These are phyloP conservation scores for Yponomeuta evonymella DNA, from an alignment of 2,888 invertebrate genomes.

Conservation along the genomic window DNA sequence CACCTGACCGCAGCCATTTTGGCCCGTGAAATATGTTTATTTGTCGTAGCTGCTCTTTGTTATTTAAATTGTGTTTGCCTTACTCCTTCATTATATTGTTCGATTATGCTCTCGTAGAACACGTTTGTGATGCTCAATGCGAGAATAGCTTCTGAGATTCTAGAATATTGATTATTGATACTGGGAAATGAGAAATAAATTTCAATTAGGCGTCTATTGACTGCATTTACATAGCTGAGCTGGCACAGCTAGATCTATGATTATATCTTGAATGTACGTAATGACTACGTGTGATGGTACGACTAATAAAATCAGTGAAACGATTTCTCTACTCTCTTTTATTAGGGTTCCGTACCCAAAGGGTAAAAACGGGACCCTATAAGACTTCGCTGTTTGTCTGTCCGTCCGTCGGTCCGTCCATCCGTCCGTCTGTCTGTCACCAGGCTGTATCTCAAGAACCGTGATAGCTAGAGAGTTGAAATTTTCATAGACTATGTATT, in stretches of 20 bases:
- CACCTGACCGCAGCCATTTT: slow-evolving; percentile 76
- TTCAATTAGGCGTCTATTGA: slow-evolving; percentile 72
- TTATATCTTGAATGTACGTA: slow-evolving; percentile 53
- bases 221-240: slow-evolving; percentile 31
- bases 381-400: no score
- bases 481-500: no score
- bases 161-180: slow-evolving; percentile 75
- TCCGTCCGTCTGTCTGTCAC: no score
- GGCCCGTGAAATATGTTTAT: slow-evolving; percentile 76
- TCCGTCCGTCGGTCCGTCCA: no score
- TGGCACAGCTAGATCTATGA: slow-evolving; percentile 58
- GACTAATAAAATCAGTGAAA: slow-evolving; percentile 44
- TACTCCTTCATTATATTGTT: slow-evolving; percentile 75
- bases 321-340: slow-evolving; percentile 36
- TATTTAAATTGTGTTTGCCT: slow-evolving; percentile 76
- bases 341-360: no score
- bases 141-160: slow-evolving; percentile 68
- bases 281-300: slow-evolving; percentile 33
- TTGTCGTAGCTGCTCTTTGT: slow-evolving; percentile 73
- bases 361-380: no score
- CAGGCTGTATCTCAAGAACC: no score
- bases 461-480: no score
- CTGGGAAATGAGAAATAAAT: slow-evolving; percentile 75
- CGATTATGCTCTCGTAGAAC: slow-evolving; percentile 69
- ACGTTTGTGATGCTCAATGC: slow-evolving; percentile 66